These are phyloP conservation scores for Cancer borealis DNA, from an alignment of 2,888 invertebrate genomes.

Conservation along the genomic window DNA sequence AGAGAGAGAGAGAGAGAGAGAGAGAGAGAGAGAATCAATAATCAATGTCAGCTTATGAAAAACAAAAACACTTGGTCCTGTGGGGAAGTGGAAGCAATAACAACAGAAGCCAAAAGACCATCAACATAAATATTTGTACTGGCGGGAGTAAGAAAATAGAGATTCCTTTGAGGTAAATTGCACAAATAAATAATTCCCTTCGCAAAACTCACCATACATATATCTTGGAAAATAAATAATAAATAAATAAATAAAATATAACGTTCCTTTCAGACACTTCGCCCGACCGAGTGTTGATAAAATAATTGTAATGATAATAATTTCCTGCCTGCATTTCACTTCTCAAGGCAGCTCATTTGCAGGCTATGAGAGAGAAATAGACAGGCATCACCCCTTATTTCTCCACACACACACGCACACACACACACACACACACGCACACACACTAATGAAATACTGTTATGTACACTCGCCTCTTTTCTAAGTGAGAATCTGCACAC, in stretches of 20 bases:
- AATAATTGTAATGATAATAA: neutral
- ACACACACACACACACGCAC: neutral
- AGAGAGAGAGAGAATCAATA: neutral
- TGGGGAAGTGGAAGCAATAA: neutral
- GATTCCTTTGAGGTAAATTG: slow-evolving; percentile 33
- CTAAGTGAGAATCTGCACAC: neutral
- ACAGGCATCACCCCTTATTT: neutral
- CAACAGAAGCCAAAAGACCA: neutral
- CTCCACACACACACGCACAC: neutral
- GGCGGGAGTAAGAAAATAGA: slow-evolving; percentile 35
- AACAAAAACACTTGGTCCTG: neutral
- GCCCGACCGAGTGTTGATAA: neutral
- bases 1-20: neutral
- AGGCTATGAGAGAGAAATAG: neutral
- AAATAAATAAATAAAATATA: neutral
- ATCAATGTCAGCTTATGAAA: neutral
- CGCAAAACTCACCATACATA: neutral
- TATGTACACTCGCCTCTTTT: neutral
- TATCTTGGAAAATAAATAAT: neutral
- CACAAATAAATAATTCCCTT: slow-evolving; percentile 21
- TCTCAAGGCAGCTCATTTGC: neutral
- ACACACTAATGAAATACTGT: neutral
- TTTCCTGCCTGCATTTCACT: neutral
- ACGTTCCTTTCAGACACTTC: neutral
- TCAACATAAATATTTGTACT: slow-evolving; percentile 50